Conservation (phyloP, 2,797 vertebrate species). For the Pogonophryne albipinna region DNA sequence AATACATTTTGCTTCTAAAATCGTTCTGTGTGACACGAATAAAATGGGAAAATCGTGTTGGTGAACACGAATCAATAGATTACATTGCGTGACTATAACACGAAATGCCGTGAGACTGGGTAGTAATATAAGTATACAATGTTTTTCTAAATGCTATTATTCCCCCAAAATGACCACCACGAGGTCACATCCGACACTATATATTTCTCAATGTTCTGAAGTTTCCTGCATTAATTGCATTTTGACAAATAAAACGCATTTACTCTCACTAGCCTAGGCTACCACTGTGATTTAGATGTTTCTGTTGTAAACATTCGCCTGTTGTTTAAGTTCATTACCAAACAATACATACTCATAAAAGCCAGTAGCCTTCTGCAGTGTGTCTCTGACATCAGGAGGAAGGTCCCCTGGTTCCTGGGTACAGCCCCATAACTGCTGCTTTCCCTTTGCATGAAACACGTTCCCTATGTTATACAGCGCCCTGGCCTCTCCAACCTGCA, state of each 20-base stretch:
- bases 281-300: background rate
- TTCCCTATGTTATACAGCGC: slow-evolving; percentile 97
- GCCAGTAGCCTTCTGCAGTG: slow-evolving; percentile 91
- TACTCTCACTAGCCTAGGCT: background rate
- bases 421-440: slow-evolving; percentile 92
- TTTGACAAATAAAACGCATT: background rate
- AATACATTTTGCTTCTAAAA: no score
- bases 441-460: slow-evolving; percentile 96
- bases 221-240: background rate
- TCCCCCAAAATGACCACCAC: background rate
- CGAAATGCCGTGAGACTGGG: no score
- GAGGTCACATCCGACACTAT: background rate
- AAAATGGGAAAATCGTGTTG: no score
- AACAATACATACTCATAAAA: slow-evolving; percentile 92
- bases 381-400: slow-evolving; percentile 90
- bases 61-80: no score
- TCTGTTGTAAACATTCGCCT: background rate
- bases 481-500: slow-evolving; percentile 94
- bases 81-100: no score
- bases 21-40: no score
- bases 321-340: background rate
- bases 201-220: background rate
- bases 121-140: background rate
- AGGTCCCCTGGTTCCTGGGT: slow-evolving; percentile 91
- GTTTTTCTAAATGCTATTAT: no score